Conservation (phyloP, 2,888 invertebrate genomes). For the Hypercompe scribonia region DNA sequence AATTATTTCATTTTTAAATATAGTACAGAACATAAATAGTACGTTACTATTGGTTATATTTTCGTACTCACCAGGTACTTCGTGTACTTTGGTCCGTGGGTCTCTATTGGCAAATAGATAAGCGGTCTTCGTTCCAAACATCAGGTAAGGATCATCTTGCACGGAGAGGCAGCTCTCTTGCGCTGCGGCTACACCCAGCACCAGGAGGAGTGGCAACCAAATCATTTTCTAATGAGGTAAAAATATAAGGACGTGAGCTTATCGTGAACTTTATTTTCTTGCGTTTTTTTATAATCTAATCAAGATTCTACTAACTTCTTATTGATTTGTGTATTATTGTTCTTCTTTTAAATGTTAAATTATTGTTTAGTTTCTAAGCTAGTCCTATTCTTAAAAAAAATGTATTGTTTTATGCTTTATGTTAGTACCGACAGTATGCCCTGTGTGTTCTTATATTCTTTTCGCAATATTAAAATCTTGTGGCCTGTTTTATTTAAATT, state of each 20-base stretch:
- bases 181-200: conserved; percentile 59
- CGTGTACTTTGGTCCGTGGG: conserved; percentile 84
- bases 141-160: conserved; percentile 88
- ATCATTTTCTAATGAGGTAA: conserved; percentile 41
- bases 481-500: neutral
- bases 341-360: no score
- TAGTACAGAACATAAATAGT: neutral
- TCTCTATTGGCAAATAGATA: conserved; percentile 89
- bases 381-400: neutral
- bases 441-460: neutral
- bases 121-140: conserved; percentile 91
- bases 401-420: no score
- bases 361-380: neutral
- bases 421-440: no score
- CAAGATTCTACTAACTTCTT: neutral
- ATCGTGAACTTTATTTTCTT: neutral
- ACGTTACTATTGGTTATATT: neutral
- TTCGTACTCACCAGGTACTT: conserved; percentile 88
- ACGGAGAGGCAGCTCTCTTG: conserved; percentile 88
- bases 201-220: conserved; percentile 55
- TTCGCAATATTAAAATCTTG: neutral
- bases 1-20: no score
- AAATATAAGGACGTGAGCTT: neutral
- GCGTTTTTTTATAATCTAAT: neutral
- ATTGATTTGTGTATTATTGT: no score